Percentiles rank a stretch among this genome's conserved stretches.
These are phyloP conservation scores for Falco novaeseelandiae DNA, from an alignment of 2,797 vertebrate species.

Conservation along the genomic window DNA sequence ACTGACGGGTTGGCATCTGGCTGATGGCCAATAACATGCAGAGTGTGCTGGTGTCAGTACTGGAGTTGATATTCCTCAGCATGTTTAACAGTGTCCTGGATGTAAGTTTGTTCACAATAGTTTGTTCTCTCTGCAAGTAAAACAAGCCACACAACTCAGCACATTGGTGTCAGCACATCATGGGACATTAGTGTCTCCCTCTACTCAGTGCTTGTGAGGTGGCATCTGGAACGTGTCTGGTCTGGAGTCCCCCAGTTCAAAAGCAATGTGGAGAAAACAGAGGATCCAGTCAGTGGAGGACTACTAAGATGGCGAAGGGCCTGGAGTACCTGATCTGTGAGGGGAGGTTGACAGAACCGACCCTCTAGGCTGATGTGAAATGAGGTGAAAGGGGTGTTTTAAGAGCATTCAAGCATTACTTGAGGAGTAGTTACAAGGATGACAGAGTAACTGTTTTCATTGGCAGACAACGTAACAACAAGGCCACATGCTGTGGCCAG, in stretches of 20 bases:
- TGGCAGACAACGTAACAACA: neutral
- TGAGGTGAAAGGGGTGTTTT: neutral
- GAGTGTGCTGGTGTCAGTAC: neutral
- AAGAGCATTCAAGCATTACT: neutral
- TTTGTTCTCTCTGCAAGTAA: neutral
- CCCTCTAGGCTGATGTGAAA: neutral
- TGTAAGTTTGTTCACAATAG: neutral
- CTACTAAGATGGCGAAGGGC: neutral
- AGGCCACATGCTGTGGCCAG: fast-evolving
- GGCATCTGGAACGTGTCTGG: neutral
- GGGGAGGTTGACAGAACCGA: neutral
- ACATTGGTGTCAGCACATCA: neutral
- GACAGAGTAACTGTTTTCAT: neutral
- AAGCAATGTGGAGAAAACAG: neutral
- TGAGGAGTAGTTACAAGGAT: neutral
- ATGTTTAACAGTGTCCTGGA: neutral
- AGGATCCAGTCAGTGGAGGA: neutral
- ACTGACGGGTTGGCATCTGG: neutral
- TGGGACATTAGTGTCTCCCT: neutral
- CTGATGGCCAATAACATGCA: neutral
- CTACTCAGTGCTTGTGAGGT: neutral
- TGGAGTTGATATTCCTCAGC: neutral
- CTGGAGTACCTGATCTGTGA: neutral
- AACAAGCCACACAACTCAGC: neutral
- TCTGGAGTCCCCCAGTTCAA: neutral